A percentile compares a stretch with the other conserved stretches of the same genome.
phyloP scores from a whole-genome alignment of 2,797 vertebrate species.

The Typhlichthys eigenmanni region DNA sequence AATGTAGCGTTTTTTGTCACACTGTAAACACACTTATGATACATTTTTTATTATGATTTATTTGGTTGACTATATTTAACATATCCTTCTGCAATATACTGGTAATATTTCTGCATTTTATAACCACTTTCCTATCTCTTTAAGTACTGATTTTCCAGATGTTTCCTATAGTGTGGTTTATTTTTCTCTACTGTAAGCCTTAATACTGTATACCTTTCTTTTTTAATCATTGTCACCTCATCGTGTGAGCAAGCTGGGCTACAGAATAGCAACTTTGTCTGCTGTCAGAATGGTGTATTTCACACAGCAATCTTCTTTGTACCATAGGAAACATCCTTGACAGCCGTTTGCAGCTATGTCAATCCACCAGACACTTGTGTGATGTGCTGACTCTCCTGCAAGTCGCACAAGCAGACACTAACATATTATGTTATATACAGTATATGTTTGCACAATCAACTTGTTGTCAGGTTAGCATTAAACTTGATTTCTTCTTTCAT shows the following conservation, averaged over 20 bases:
- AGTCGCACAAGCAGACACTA: background rate
- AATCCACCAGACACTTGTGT: constrained; percentile 25
- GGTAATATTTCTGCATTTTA: too few relatives aligned
- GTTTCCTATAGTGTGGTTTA: background rate
- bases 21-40: too few relatives aligned
- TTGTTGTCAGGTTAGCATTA: constrained; percentile 24
- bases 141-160: background rate
- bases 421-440: too few relatives aligned
- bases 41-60: too few relatives aligned
- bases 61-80: too few relatives aligned
- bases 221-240: background rate
- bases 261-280: constrained; percentile 6
- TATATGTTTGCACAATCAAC: constrained; percentile 15
- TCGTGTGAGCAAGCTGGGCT: background rate
- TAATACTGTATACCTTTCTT: background rate
- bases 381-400: constrained; percentile 26
- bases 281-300: background rate
- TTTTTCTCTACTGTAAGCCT: background rate
- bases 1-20: too few relatives aligned
- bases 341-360: constrained; percentile 30
- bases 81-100: too few relatives aligned
- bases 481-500: background rate
- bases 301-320: constrained; percentile 12
- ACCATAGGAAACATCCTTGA: constrained; percentile 13
- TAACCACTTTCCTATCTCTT: too few relatives aligned